A percentile compares a stretch with the other conserved stretches of the same genome.
Evolutionary conservation across 2,113 vertebrate species (phyloP).

Genomic region (Ciconia boyciana): DNA sequence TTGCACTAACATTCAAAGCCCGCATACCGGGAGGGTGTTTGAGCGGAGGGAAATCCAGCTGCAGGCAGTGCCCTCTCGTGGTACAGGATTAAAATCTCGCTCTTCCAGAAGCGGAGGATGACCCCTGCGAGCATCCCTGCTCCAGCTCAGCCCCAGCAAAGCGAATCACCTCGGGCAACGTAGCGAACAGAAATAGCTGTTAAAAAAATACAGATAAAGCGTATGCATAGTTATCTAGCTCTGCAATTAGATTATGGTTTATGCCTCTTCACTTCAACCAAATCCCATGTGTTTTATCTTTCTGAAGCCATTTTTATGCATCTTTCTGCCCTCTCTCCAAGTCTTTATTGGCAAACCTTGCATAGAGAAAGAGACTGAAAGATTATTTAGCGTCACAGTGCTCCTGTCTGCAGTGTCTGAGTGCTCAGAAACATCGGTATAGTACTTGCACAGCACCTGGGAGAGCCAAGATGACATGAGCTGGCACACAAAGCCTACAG

Average conservation of each 20-base stretch:
- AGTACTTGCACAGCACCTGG: neutral
- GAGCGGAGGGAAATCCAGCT: neutral
- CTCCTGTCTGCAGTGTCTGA: fast-evolving
- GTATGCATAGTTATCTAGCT: neutral
- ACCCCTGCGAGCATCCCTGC: neutral
- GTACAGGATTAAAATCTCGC: neutral
- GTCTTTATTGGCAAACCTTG: neutral
- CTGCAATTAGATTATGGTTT: neutral
- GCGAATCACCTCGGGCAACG: neutral
- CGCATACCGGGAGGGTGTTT: fast-evolving
- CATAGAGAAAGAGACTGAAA: neutral
- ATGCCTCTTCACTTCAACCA: neutral
- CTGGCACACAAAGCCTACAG: neutral
- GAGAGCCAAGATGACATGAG: neutral
- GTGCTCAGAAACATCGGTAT: neutral
- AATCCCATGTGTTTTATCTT: neutral
- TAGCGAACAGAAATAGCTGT: neutral
- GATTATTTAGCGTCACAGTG: neutral
- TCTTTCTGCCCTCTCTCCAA: neutral
- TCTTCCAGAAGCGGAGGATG: neutral
- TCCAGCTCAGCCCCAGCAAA: neutral
- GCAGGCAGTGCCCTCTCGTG: conserved; percentile 70
- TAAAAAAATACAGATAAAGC: neutral
- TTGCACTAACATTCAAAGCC: neutral
- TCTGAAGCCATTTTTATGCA: neutral